A percentile compares a stretch with the other conserved stretches of the same genome.
Conservation (phyloP, 1,140 invertebrate genomes). For the Zaprionus nigranus region DNA sequence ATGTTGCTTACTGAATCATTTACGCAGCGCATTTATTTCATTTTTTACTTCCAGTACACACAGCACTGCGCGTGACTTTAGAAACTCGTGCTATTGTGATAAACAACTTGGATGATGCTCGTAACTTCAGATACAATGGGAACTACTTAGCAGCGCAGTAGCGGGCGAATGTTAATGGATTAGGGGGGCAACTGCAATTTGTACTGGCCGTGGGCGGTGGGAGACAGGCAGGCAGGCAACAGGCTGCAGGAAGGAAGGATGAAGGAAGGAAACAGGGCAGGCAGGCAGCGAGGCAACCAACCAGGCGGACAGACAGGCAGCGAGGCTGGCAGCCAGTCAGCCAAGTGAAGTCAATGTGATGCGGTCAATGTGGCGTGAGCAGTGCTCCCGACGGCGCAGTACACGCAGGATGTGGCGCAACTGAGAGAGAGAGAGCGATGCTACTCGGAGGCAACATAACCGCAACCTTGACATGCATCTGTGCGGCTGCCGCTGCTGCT, state of each 20-base stretch:
- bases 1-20: slow-evolving; percentile 40
- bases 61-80: slow-evolving; percentile 11
- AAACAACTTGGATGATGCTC: slow-evolving; percentile 30
- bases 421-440: slow-evolving; percentile 4
- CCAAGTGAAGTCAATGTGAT: slow-evolving; percentile 68
- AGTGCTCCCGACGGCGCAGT: slow-evolving; percentile 5
- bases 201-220: neutral
- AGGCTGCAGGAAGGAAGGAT: slow-evolving; percentile 4
- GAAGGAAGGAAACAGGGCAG: slow-evolving; percentile 18
- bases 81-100: slow-evolving; percentile 37
- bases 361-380: slow-evolving; percentile 58
- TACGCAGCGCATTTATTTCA: slow-evolving; percentile 11
- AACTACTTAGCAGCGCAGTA: slow-evolving; percentile 36
- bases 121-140: slow-evolving; percentile 50
- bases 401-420: slow-evolving; percentile 6
- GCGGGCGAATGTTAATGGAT: slow-evolving; percentile 51
- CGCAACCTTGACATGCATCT: slow-evolving; percentile 80
- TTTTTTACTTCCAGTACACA: slow-evolving; percentile 12
- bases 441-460: slow-evolving; percentile 58
- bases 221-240: neutral
- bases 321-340: slow-evolving; percentile 16
- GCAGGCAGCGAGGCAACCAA: slow-evolving; percentile 22
- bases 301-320: slow-evolving; percentile 13
- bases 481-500: slow-evolving; percentile 56
- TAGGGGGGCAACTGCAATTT: slow-evolving; percentile 35